Evolutionary conservation across 2,888 invertebrate genomes (phyloP), one percentile per base, ranked within the genome.

Genomic region (Bibio marci): DNA sequence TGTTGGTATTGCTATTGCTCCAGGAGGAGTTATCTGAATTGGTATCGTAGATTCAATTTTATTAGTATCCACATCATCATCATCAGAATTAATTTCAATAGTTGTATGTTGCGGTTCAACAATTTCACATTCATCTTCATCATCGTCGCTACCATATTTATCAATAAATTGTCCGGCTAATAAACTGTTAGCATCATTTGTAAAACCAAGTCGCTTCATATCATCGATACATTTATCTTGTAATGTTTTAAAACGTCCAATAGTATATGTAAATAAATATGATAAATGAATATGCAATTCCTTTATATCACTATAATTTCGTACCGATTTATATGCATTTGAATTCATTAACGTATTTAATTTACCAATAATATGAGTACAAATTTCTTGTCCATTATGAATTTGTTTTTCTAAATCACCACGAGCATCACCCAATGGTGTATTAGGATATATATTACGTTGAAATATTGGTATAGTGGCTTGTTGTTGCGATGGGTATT

Each of bases 201-300:
- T 55, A 41, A 59, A 61, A 17, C 61, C 60, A 42, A 61, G 48
- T n/a, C 54, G 52, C 5, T 57, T 52, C 59, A 62, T 61, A 45
- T 60, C 61, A 11, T 52, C 49, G 19, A 56, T 45, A 19, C 59
- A 60, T 46, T 58, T 61, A 27, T 62, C 63, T 42, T 62, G 62
- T 18, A 61, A 42, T 13, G 57, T 53, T 37, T 62, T 61, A 17
- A 60, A 59, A 3, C 62, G 52, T 6, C 60, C 63, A 38, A 59
- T 57, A 2, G 61, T 59, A 41, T 62, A 62, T 1, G 61, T 59
- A 41, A 58, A 52, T 30, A 62, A 43, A 42, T 62, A 62, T 3
- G 60, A 61, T 11, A 62, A 46, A 48, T 62, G 62, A 37, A 62
- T 59, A 35, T 61, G 59, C 3, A 62, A 47, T 41, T 63, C 61